Conservation (phyloP, 2,888 invertebrate genomes). For the Scaptomyza cyrtandrae region DNA sequence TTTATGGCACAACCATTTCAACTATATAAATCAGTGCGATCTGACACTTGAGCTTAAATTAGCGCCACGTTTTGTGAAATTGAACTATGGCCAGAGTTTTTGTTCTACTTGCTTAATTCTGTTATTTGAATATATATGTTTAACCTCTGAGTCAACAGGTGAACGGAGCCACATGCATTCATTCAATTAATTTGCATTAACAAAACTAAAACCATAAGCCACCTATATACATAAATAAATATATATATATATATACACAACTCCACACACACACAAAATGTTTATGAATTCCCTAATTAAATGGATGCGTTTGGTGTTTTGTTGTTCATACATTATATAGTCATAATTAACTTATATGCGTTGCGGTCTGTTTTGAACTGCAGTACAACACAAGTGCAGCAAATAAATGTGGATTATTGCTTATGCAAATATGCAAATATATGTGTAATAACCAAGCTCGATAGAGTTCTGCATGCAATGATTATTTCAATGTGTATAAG, state of each 20-base stretch:
- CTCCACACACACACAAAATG: conserved; percentile 21
- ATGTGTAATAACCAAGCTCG: not conserved
- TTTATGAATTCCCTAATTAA: conserved; percentile 39
- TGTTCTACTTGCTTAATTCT: not conserved
- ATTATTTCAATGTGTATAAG: not conserved
- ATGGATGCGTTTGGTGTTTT: conserved; percentile 14
- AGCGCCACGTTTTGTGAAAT: conserved; percentile 13
- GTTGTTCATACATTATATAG: conserved; percentile 7
- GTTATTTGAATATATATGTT: conserved; percentile 6
- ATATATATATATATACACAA: conserved; percentile 5
- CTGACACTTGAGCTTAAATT: conserved; percentile 59
- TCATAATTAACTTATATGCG: conserved; percentile 44
- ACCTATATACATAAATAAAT: not conserved
- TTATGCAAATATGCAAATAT: conserved; percentile 1
- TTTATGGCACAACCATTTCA: conserved; percentile 52
- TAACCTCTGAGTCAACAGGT: conserved; percentile 9
- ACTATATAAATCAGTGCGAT: conserved; percentile 64
- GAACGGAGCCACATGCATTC: conserved; percentile 36
- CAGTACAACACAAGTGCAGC: conserved; percentile 12
- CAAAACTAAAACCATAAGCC: conserved; percentile 18
- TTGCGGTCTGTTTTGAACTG: conserved; percentile 24
- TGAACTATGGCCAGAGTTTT: conserved; percentile 5
- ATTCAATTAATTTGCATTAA: conserved; percentile 45
- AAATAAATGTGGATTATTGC: conserved; percentile 15
- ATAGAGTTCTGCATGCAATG: not conserved